Percentiles rank a stretch among this genome's conserved stretches.
Conservation (phyloP, 2,113 vertebrate species). For the Myocastor coypus region DNA sequence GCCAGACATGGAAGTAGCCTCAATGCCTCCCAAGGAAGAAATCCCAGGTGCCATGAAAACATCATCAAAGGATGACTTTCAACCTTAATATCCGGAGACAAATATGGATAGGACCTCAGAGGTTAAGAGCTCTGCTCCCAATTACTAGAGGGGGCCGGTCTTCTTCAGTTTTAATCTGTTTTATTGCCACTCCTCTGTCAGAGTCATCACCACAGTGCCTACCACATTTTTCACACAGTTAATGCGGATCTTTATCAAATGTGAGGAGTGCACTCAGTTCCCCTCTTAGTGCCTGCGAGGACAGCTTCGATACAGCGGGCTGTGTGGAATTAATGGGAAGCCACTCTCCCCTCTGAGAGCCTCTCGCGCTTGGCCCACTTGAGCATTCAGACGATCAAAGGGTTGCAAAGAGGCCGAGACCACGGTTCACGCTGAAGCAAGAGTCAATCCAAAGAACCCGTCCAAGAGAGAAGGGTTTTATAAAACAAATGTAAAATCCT, state of each 20-base stretch:
- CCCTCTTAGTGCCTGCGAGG: slow-evolving; percentile 32
- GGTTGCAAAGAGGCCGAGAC: slow-evolving; percentile 61
- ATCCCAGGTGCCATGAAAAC: slow-evolving; percentile 41
- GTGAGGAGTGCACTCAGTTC: slow-evolving; percentile 64
- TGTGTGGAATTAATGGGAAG: slow-evolving; percentile 72
- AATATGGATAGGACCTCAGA: slow-evolving; percentile 65
- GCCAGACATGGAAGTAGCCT: slow-evolving; percentile 25
- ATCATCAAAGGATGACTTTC: slow-evolving; percentile 49
- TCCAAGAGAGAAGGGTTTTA: slow-evolving; percentile 56
- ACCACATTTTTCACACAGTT: slow-evolving; percentile 55
- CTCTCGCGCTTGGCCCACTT: slow-evolving; percentile 65
- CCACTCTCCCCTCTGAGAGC: background rate
- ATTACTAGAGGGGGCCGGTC: slow-evolving; percentile 31
- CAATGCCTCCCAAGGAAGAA: background rate
- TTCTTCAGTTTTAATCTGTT: slow-evolving; percentile 70
- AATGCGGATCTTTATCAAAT: slow-evolving; percentile 71
- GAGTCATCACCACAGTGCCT: slow-evolving; percentile 37
- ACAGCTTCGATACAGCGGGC: background rate
- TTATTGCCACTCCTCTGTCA: slow-evolving; percentile 64
- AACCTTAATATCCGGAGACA: slow-evolving; percentile 49
- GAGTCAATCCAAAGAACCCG: background rate
- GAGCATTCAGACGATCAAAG: slow-evolving; percentile 72
- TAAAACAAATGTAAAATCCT: slow-evolving; percentile 48
- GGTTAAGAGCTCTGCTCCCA: slow-evolving; percentile 74
- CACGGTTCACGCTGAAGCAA: slow-evolving; percentile 40